A percentile compares a stretch with the other conserved stretches of the same genome.
Evolutionary conservation across 2,113 vertebrate genomes (phyloP).

Genomic region (Entomyzon cyanotis): DNA sequence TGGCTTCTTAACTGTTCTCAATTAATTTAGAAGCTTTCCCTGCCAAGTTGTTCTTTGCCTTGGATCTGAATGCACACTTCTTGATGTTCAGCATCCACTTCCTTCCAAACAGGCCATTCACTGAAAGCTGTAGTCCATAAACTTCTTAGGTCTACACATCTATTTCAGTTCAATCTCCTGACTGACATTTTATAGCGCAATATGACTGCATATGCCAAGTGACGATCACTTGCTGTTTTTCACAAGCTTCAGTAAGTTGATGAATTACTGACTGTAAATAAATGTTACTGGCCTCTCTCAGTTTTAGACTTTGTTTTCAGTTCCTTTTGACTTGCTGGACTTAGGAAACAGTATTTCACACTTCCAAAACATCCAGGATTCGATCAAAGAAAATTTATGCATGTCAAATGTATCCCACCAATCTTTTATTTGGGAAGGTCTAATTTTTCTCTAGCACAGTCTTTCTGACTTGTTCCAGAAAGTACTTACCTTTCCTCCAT

Average conservation of each 20-base stretch:
- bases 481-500: neutral
- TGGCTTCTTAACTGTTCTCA: neutral
- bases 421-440: neutral
- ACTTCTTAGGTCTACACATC: neutral
- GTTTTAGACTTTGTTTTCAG: neutral
- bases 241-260: neutral
- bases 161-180: neutral
- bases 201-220: neutral
- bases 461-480: neutral
- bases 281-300: neutral
- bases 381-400: neutral
- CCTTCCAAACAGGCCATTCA: neutral
- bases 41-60: neutral
- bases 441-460: neutral
- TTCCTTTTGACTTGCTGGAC: neutral
- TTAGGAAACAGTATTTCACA: neutral
- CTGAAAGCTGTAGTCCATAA: neutral
- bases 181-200: neutral
- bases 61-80: neutral
- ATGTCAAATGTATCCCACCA: neutral
- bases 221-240: neutral
- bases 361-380: neutral
- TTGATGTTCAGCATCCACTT: neutral
- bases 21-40: constrained; percentile 2
- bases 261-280: neutral